Percentiles rank a stretch among this genome's conserved stretches.
phyloP scores from a whole-genome alignment of 2,797 vertebrate species.

The Anisognathus igniventris region DNA sequence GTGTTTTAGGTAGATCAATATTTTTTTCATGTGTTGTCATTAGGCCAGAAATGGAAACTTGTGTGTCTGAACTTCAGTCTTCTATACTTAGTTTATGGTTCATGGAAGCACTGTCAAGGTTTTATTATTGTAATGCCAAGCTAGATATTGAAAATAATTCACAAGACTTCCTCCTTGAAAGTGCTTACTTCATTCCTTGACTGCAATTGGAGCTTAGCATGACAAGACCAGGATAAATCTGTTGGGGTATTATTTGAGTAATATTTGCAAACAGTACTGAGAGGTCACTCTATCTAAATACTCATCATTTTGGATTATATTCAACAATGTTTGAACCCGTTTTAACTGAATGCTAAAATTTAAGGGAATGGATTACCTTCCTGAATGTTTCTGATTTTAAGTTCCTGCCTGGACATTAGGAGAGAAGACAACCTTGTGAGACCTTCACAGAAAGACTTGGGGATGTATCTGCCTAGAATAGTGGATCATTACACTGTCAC shows the following conservation, averaged over 20 bases:
- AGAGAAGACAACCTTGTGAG: background rate
- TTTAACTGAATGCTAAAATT: background rate
- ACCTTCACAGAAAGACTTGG: background rate
- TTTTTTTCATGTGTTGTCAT: background rate
- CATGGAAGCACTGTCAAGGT: background rate
- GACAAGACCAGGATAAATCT: background rate
- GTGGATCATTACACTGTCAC: too few species aligned
- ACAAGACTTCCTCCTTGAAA: background rate
- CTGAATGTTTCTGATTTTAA: background rate
- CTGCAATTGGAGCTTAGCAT: background rate
- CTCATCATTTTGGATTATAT: background rate
- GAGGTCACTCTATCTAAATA: background rate
- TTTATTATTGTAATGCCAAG: background rate
- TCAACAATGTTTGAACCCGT: background rate
- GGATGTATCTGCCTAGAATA: background rate
- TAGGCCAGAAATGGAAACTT: background rate
- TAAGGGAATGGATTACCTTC: background rate
- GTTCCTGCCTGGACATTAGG: accelerated
- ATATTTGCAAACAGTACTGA: background rate
- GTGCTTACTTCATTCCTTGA: background rate
- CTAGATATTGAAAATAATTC: background rate
- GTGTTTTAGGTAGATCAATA: background rate
- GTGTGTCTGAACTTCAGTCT: background rate
- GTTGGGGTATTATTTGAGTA: background rate
- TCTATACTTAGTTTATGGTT: background rate